Evolutionary conservation across 1,140 invertebrate species (phyloP).

Genomic region (Coenobita brevimanus): DNA sequence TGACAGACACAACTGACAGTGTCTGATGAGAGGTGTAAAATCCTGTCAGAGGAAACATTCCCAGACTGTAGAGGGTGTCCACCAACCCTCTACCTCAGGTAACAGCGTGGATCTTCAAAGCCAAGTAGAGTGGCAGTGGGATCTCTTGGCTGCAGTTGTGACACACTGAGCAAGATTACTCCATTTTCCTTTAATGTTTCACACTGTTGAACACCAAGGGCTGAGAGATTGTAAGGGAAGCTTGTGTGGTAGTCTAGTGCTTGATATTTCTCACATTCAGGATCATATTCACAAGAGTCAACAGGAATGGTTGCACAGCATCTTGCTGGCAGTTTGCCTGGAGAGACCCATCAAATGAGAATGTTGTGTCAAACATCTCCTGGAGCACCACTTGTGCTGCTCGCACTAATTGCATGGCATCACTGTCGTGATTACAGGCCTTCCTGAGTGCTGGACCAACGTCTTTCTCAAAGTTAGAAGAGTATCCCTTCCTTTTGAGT

Average conservation of each 20-base stretch:
- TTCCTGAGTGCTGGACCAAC: background rate
- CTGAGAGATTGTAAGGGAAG: background rate
- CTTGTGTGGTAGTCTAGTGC: background rate
- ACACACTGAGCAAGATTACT: background rate
- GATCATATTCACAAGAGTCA: background rate
- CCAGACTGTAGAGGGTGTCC: no score
- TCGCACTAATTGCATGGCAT: conserved; percentile 20
- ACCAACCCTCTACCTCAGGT: no score
- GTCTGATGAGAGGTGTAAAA: no score
- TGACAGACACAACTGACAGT: no score
- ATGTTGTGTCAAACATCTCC: background rate
- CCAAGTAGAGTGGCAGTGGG: no score
- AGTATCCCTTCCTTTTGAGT: conserved; percentile 7
- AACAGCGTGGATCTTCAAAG: no score
- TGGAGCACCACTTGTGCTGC: conserved; percentile 1
- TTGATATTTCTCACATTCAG: conserved; percentile 22
- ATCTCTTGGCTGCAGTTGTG: background rate
- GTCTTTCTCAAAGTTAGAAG: background rate
- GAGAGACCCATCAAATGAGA: background rate
- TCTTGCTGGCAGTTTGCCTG: conserved; percentile 15
- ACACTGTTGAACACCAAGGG: conserved; percentile 10
- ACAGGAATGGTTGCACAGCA: background rate
- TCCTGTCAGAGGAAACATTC: no score
- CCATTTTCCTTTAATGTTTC: background rate
- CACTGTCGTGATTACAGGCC: conserved; percentile 14